phyloP scores from a whole-genome alignment of 1,140 invertebrate species.

The Tetranychus cinnabarinus region DNA sequence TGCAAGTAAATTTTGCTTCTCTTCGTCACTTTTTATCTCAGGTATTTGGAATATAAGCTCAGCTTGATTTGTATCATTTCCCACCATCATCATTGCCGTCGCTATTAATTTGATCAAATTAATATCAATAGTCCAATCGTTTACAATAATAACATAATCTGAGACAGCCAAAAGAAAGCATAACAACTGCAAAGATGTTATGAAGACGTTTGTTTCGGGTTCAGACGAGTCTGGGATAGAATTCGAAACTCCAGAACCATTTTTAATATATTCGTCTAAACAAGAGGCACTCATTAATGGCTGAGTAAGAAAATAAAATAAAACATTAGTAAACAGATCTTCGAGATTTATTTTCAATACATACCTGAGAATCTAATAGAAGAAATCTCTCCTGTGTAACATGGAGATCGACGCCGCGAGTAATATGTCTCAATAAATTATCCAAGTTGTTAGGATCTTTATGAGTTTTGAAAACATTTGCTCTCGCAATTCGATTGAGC shows the following conservation, averaged over 20 bases:
- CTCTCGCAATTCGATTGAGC: constrained; percentile 6
- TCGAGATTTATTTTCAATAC: not conserved
- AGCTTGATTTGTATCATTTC: constrained; percentile 1
- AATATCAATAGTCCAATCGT: constrained; percentile 9
- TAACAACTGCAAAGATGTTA: constrained; percentile 10
- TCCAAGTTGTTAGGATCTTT: not conserved
- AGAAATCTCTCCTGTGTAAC: constrained; percentile 8
- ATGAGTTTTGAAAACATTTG: constrained; percentile 8
- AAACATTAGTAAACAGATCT: not conserved
- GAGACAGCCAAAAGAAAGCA: constrained; percentile 8
- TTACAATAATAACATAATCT: constrained; percentile 9
- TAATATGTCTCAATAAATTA: constrained; percentile 3
- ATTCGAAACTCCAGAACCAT: not conserved
- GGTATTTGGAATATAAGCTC: constrained; percentile 6
- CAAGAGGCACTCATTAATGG: constrained; percentile 8
- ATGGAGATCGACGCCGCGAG: constrained; percentile 9
- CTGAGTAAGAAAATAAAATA: not conserved
- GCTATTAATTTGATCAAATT: constrained; percentile 10
- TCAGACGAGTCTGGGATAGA: constrained; percentile 4
- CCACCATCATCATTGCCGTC: constrained; percentile 11
- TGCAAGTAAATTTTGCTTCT: not conserved
- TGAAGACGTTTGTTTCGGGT: constrained; percentile 5
- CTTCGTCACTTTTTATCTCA: not conserved
- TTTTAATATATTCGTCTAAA: constrained; percentile 8
- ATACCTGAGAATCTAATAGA: constrained; percentile 8